Percentiles rank a stretch among this genome's conserved stretches.
These are phyloP conservation scores for Ctenosaura bakeri DNA, from an alignment of 2,797 vertebrate genomes.

Conservation along the genomic window DNA sequence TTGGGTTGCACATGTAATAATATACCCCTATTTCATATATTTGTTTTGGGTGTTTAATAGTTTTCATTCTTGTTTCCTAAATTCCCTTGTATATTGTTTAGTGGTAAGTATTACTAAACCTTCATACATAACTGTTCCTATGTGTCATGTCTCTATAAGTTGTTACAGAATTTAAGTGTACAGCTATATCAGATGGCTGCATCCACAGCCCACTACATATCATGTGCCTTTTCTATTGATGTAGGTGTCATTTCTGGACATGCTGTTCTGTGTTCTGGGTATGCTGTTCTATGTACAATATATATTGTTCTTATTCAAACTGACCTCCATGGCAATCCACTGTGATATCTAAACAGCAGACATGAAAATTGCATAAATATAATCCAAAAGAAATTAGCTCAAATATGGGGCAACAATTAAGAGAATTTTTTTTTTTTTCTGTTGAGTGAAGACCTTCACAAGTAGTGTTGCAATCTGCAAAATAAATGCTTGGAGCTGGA, in stretches of 20 bases:
- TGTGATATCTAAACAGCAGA: not conserved
- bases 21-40: not conserved
- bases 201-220: not conserved
- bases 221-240: not conserved
- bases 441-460: too few species aligned
- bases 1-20: too few species aligned
- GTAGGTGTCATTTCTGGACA: not conserved
- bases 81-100: not conserved
- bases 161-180: not conserved
- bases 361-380: not conserved
- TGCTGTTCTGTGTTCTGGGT: not conserved
- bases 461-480: not conserved
- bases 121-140: not conserved
- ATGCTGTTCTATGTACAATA: not conserved
- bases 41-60: not conserved
- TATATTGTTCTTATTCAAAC: not conserved
- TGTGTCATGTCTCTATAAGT: not conserved
- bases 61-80: not conserved
- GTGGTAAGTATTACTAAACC: not conserved
- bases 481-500: not conserved
- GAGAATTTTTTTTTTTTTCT: too few species aligned
- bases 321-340: not conserved
- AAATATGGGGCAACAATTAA: not conserved
- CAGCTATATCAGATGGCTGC: not conserved
- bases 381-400: not conserved